phyloP scores from a whole-genome alignment of 1,140 invertebrate genomes.

The Cyclargus thomasi region DNA sequence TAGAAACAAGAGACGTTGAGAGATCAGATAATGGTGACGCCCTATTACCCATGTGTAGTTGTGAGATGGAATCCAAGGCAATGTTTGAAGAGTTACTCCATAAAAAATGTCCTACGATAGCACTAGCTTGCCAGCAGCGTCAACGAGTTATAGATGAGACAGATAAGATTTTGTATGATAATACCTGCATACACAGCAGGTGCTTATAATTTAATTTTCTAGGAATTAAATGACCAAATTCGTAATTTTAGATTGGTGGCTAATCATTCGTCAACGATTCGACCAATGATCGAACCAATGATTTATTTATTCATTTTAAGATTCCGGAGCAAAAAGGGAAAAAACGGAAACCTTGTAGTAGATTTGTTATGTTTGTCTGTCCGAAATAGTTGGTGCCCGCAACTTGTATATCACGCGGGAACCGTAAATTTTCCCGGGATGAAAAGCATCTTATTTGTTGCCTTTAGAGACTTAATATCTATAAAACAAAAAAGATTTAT shows the following conservation, averaged over 20 bases:
- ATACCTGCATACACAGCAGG: conserved; percentile 46
- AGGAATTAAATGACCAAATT: too few species aligned
- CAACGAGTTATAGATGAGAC: conserved; percentile 55
- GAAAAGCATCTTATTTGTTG: too few species aligned
- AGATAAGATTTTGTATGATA: conserved; percentile 46
- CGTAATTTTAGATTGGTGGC: background rate
- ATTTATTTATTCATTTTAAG: too few species aligned
- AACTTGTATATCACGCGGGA: too few species aligned
- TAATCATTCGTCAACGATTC: background rate
- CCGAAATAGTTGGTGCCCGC: too few species aligned
- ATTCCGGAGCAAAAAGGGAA: too few species aligned
- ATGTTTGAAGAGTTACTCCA: conserved; percentile 60
- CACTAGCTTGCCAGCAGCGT: conserved; percentile 58
- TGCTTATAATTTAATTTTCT: conserved; percentile 16
- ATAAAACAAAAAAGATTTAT: too few species aligned
- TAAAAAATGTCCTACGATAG: conserved; percentile 63
- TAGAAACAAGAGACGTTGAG: conserved; percentile 25
- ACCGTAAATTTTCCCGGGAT: too few species aligned
- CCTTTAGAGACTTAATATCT: too few species aligned
- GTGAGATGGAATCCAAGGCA: conserved; percentile 46
- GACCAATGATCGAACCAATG: too few species aligned
- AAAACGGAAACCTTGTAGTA: too few species aligned
- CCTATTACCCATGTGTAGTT: conserved; percentile 50
- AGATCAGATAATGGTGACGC: conserved; percentile 26
- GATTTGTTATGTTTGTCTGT: too few species aligned